Evolutionary conservation across 2,113 vertebrate species (phyloP), one percentile per base, ranked within the genome.

Genomic region (Lota lota): DNA sequence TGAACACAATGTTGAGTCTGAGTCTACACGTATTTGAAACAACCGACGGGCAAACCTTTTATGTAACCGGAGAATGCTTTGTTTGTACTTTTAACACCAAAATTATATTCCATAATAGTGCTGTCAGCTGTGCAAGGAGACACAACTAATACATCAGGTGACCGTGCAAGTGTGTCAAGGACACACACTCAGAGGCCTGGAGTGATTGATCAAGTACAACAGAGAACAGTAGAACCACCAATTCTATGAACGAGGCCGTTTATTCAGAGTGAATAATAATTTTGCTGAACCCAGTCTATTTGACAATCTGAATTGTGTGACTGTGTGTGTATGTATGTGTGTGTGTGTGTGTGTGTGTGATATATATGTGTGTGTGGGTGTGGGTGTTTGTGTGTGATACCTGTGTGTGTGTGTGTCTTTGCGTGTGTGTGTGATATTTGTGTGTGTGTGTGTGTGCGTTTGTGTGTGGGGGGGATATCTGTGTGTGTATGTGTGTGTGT

Each of bases 221-320:
- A 57, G 72, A 47, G 40, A 12, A 12, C 7, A 80, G 33, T 61
- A 53, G 54, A 68, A 76, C 75, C 78, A 70, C 69, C 83, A 81
- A 81, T 88, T 88, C 82, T 76, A 79, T 76, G 80, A 68, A 63
- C 66, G 56, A 75, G 61, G 74, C 81, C 70, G 74, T 74, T 72
- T 77, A 79, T 79, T 81, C 79, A 68, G 63, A 78, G 72, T 65
- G 81, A 78, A 82, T 86, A 84, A 80, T 74, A 85, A 85, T 82
- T 83, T 77, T 51, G 81, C 85, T 83, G 83, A 83, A 79, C 73
- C 62, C 14, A 78, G 73, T 79, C 69, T 68, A 73, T 86, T 85
- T 89, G 86, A 88, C 86, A 82, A 84, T 84, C 80, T 79, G 67
- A 70, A 78, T 75, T 67, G 78, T 77, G 78, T 82, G 79, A 77